Conservation (phyloP, 2,888 invertebrate species). For the Andrena praecox region DNA sequence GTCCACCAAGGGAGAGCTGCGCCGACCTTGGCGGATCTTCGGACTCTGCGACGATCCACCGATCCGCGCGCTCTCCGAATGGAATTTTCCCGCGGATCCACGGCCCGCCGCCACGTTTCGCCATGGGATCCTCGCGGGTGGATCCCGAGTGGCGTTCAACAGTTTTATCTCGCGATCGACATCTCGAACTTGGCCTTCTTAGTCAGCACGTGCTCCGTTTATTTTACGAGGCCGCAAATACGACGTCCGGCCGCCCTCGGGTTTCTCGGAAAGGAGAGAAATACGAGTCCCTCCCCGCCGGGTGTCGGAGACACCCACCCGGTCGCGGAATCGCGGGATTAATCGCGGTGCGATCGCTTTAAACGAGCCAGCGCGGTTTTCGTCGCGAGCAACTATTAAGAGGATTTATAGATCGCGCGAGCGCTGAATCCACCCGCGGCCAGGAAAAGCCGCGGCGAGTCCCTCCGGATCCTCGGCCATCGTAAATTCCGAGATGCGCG, state of each 20-base stretch:
- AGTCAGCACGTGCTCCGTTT: constrained; percentile 68
- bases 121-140: background rate
- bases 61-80: too few relatives aligned
- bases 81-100: too few relatives aligned
- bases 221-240: constrained; percentile 72
- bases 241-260: constrained; percentile 59
- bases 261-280: constrained; percentile 69
- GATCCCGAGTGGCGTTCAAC: background rate
- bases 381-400: background rate
- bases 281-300: constrained; percentile 50
- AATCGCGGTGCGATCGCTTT: constrained; percentile 29
- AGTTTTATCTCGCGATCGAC: constrained; percentile 61
- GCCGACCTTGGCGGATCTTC: background rate
- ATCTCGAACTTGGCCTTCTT: constrained; percentile 73
- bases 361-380: background rate
- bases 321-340: constrained; percentile 24
- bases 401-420: constrained; percentile 27
- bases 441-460: background rate
- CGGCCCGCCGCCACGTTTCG: background rate
- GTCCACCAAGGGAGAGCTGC: background rate
- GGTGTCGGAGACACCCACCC: constrained; percentile 44
- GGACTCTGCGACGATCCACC: too few relatives aligned
- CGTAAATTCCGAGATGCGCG: background rate
- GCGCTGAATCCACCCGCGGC: background rate
- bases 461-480: background rate